Percentiles rank a stretch among this genome's conserved stretches.
Evolutionary conservation across 2,888 invertebrate genomes (phyloP).

Genomic region (Ophion ventricosus): DNA sequence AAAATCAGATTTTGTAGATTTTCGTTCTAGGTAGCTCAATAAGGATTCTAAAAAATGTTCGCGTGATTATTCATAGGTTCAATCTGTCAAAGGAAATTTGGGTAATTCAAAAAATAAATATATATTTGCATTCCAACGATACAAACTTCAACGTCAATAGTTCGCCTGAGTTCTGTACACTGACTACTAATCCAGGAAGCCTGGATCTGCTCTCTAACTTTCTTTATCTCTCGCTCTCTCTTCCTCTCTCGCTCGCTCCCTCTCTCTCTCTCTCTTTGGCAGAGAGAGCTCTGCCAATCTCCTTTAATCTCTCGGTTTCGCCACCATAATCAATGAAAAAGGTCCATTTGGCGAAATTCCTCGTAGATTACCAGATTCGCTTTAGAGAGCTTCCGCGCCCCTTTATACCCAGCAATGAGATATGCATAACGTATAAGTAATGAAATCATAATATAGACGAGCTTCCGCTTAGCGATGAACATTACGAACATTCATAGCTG

Average conservation of each 20-base stretch:
- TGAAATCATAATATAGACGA: slow-evolving; percentile 40
- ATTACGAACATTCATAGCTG: slow-evolving; percentile 9
- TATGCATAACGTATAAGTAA: slow-evolving; percentile 47
- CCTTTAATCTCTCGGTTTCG: not conserved
- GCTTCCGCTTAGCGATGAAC: slow-evolving; percentile 19
- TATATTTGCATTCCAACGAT: no score
- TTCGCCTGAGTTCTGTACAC: not conserved
- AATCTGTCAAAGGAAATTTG: no score
- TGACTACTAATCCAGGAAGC: not conserved
- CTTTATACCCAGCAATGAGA: slow-evolving; percentile 31
- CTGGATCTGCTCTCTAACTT: not conserved
- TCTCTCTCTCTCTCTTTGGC: no score
- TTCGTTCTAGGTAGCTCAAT: no score
- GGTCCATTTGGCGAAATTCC: slow-evolving; percentile 4
- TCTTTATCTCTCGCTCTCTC: not conserved
- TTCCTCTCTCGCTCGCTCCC: not conserved
- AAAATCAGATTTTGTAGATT: no score
- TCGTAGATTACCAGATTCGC: not conserved
- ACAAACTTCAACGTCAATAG: no score
- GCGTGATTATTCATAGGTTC: no score
- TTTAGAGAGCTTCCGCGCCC: not conserved
- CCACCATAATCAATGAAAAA: slow-evolving; percentile 25
- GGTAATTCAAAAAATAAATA: no score
- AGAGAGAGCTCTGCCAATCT: not conserved
- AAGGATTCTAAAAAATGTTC: no score